Conservation (phyloP, 2,888 invertebrate species). For the Julus scanicus region DNA sequence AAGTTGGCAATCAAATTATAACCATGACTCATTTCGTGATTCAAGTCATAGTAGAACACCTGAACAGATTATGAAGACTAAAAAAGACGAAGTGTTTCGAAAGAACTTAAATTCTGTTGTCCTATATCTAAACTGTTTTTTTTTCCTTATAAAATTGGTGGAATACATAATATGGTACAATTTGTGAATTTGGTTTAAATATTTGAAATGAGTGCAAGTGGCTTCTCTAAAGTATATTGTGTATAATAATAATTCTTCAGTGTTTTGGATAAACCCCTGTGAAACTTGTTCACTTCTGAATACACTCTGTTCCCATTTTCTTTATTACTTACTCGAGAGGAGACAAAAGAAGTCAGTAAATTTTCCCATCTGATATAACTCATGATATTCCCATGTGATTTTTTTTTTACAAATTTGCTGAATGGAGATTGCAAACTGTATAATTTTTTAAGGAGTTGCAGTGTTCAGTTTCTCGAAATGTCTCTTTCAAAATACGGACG, state of each 20-base stretch:
- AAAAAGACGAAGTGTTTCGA: neutral
- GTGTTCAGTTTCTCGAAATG: too few relatives aligned
- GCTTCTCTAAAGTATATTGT: neutral
- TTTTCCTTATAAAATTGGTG: too few relatives aligned
- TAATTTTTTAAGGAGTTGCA: too few relatives aligned
- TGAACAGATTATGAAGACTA: neutral
- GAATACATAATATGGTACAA: too few relatives aligned
- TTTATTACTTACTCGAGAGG: neutral
- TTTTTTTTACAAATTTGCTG: too few relatives aligned
- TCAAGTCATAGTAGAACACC: neutral
- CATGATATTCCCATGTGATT: too few relatives aligned
- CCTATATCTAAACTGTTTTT: neutral
- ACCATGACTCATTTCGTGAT: neutral
- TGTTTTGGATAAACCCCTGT: neutral
- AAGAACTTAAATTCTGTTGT: neutral
- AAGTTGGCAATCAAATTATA: neutral
- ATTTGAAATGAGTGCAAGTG: neutral
- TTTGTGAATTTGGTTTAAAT: neutral
- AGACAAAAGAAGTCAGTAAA: too few relatives aligned
- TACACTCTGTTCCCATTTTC: neutral
- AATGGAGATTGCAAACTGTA: too few relatives aligned
- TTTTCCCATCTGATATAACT: too few relatives aligned
- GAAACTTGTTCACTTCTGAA: neutral
- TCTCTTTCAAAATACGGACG: too few relatives aligned
- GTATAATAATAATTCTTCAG: neutral